Evolutionary conservation across 64 coral and sea anemone species (phyloP).

Genomic region (Hydrozoanthus tunicans): DNA sequence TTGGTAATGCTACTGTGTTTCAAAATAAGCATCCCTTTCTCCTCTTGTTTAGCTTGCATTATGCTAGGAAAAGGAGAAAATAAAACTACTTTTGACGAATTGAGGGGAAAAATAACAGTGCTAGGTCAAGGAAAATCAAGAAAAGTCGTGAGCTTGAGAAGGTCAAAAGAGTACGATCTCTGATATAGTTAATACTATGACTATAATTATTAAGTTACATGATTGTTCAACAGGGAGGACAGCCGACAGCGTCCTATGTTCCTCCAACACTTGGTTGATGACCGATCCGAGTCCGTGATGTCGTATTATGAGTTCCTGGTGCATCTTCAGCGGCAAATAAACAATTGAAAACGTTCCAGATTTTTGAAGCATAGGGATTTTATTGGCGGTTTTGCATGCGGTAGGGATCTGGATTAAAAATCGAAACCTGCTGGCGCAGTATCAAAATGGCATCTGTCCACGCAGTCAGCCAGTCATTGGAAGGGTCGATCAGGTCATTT

Average conservation of each 20-base stretch:
- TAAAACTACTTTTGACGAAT: no score
- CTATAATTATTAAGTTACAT: not conserved
- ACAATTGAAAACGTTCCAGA: slow-evolving; percentile 52
- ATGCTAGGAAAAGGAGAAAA: no score
- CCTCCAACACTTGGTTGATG: slow-evolving; percentile 85
- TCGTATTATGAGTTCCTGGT: slow-evolving; percentile 94
- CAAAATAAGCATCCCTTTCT: no score
- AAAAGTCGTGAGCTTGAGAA: no score
- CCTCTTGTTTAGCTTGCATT: no score
- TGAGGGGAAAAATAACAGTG: no score
- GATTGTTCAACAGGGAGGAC: slow-evolving; percentile 66
- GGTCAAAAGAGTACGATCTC: no score
- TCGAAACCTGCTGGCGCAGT: no score
- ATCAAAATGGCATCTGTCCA: not conserved
- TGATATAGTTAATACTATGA: not conserved
- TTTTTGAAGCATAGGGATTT: not conserved
- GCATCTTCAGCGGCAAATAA: slow-evolving; percentile 92
- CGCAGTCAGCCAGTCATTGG: no score
- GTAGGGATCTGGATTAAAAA: not conserved
- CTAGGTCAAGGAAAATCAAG: no score
- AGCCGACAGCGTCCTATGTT: slow-evolving; percentile 76
- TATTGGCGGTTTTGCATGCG: not conserved
- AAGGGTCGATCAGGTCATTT: not conserved
- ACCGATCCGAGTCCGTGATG: slow-evolving; percentile 98
- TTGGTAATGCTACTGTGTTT: no score